These are phyloP conservation scores for Anser brachyrhynchus DNA, from an alignment of 2,113 vertebrate genomes.

Conservation along the genomic window DNA sequence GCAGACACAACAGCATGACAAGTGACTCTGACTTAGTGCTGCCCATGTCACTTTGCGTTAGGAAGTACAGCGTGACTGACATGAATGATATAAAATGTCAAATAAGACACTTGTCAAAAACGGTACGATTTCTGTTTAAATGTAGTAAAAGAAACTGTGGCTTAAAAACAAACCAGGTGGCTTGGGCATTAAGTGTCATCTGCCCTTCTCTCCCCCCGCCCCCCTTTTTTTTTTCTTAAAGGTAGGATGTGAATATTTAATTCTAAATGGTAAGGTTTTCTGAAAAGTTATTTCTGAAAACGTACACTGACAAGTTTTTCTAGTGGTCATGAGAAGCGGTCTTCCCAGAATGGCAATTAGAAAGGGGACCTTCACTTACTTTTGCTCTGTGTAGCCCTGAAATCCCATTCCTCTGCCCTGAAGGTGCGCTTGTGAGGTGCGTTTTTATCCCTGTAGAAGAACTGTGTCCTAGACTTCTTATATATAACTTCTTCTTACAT, in stretches of 20 bases:
- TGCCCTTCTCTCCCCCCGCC: too few relatives aligned
- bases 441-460: neutral
- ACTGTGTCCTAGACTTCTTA: neutral
- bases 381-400: neutral
- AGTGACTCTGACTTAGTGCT: constrained; percentile 32
- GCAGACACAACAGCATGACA: neutral
- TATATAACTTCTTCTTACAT: neutral
- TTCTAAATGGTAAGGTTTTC: neutral
- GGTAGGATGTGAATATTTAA: neutral
- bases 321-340: neutral
- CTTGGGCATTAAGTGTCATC: neutral
- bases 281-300: neutral
- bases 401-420: neutral
- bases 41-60: constrained; percentile 51
- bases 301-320: neutral
- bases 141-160: neutral
- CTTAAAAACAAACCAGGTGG: neutral
- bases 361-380: neutral
- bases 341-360: neutral
- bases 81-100: constrained; percentile 50
- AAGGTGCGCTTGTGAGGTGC: neutral
- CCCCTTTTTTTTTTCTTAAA: neutral
- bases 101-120: constrained; percentile 29
- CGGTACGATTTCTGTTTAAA: constrained; percentile 12
- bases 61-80: constrained; percentile 41